phyloP scores from a whole-genome alignment of 1,140 invertebrate species.

The Archivesica marissinica region DNA sequence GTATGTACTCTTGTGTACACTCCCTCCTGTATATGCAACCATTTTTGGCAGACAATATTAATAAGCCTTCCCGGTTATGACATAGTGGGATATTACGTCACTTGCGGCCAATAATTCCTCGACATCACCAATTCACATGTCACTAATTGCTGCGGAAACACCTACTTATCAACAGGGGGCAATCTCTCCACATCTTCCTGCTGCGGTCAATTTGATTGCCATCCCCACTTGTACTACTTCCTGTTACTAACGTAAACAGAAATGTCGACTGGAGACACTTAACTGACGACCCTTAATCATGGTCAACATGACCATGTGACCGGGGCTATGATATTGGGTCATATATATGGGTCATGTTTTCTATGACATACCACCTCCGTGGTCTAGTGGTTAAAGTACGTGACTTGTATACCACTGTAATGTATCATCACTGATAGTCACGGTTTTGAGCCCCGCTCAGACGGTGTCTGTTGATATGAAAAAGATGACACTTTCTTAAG shows the following conservation, averaged over 20 bases:
- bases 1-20: too few relatives aligned
- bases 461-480: too few relatives aligned
- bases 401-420: too few relatives aligned
- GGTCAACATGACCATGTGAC: neutral
- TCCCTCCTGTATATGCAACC: too few relatives aligned
- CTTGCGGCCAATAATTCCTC: neutral
- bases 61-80: too few relatives aligned
- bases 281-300: neutral
- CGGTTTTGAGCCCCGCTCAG: too few relatives aligned
- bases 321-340: neutral
- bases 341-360: neutral
- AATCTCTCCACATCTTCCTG: constrained; percentile 32
- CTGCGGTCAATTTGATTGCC: constrained; percentile 6
- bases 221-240: neutral
- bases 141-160: constrained; percentile 26
- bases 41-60: too few relatives aligned
- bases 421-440: neutral
- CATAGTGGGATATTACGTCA: constrained; percentile 7
- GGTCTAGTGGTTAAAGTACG: too few relatives aligned
- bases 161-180: constrained; percentile 25
- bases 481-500: too few relatives aligned
- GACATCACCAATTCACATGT: neutral
- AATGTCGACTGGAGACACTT: neutral
- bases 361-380: too few relatives aligned
- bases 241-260: constrained; percentile 25